Conservation (phyloP, 2,888 invertebrate genomes). For the Physocephala rufipes region DNA sequence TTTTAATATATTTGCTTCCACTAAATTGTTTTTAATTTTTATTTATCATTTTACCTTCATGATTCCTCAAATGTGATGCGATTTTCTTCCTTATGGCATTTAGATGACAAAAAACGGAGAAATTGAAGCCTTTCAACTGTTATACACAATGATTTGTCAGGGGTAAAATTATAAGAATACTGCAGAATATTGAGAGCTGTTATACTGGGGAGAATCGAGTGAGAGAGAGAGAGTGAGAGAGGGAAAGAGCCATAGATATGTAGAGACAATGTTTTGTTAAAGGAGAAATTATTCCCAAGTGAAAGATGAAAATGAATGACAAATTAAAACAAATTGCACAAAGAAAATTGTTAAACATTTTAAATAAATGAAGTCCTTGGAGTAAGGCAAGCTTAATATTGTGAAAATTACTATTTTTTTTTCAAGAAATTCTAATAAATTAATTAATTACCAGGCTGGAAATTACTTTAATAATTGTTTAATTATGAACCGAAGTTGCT, state of each 20-base stretch:
- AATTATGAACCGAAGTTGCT: background rate
- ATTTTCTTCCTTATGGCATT: background rate
- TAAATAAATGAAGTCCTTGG: background rate
- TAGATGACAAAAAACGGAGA: slow-evolving; percentile 3
- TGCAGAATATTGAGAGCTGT: too few species aligned
- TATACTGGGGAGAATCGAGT: slow-evolving; percentile 3
- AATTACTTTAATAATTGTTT: too few species aligned
- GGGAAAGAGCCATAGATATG: background rate
- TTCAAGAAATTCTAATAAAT: too few species aligned
- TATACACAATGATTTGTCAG: slow-evolving; percentile 8
- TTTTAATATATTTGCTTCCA: too few species aligned
- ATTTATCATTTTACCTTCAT: too few species aligned
- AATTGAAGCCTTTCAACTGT: slow-evolving; percentile 28
- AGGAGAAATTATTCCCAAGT: background rate
- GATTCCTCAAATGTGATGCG: background rate
- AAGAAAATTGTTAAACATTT: too few species aligned
- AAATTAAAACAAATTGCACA: too few species aligned
- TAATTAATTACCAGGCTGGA: too few species aligned
- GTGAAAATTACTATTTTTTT: too few species aligned
- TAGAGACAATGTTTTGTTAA: background rate
- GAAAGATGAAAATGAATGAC: too few species aligned
- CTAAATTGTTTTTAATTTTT: too few species aligned
- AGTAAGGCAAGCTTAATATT: background rate
- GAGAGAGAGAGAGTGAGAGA: background rate
- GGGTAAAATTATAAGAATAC: too few species aligned